Percentiles rank a stretch among this genome's conserved stretches.
phyloP scores from a whole-genome alignment of 2,797 vertebrate genomes.

The Chiropotes sagulatus region DNA sequence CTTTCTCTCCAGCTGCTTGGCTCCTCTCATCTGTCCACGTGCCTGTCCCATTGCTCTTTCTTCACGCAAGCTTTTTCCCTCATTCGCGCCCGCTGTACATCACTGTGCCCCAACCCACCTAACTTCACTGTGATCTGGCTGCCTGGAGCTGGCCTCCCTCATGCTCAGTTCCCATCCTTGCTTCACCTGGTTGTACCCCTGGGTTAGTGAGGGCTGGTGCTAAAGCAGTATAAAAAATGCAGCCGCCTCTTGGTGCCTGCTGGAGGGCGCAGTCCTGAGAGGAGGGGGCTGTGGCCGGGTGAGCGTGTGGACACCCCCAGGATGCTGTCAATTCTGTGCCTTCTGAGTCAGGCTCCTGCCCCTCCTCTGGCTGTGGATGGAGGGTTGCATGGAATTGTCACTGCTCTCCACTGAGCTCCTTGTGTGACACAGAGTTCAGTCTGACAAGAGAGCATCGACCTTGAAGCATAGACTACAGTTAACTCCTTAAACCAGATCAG shows the following conservation, averaged over 20 bases:
- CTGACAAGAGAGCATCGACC: background rate
- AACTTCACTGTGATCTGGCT: background rate
- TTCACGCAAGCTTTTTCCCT: background rate
- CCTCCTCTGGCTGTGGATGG: background rate
- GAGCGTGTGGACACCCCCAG: too few species aligned
- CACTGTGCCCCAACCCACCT: background rate
- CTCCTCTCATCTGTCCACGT: background rate
- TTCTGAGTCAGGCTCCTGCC: too few species aligned
- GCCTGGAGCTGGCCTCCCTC: background rate
- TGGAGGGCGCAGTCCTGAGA: background rate
- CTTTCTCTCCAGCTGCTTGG: background rate
- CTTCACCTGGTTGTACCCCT: background rate
- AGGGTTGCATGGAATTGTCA: rapidly evolving
- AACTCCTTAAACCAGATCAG: background rate
- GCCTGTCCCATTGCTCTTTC: background rate
- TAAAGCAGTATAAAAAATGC: background rate
- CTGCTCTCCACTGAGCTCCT: background rate
- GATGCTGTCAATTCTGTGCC: background rate
- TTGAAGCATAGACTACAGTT: background rate
- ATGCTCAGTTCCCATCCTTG: background rate
- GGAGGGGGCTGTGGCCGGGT: background rate
- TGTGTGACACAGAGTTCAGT: background rate
- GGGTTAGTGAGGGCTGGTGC: background rate
- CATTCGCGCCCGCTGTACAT: background rate
- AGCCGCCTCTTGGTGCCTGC: rapidly evolving